phyloP scores from a whole-genome alignment of 53 echinoderm and acorn worm species.

The Antedon mediterranea region DNA sequence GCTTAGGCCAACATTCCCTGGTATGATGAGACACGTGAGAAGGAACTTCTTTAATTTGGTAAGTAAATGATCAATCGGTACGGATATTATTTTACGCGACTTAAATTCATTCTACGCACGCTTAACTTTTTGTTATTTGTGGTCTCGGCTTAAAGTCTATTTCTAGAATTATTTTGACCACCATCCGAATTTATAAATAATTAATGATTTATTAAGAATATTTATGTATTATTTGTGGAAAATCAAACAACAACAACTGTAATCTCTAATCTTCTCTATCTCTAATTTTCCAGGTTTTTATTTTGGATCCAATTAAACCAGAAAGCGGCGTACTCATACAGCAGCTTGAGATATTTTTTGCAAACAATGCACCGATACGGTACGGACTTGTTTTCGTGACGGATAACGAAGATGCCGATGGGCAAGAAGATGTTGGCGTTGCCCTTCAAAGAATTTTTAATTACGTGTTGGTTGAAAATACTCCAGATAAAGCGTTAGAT shows the following conservation, averaged over 20 bases:
- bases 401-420: conserved; percentile 44
- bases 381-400: conserved; percentile 82
- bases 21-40: conserved; percentile 64
- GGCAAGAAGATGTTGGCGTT: conserved; percentile 65
- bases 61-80: conserved; percentile 8
- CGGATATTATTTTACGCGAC: not conserved
- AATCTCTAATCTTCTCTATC: not conserved
- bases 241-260: no score
- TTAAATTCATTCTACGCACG: conserved; percentile 3
- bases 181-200: no score
- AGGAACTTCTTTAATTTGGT: conserved; percentile 93
- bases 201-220: no score
- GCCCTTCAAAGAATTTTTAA: conserved; percentile 83
- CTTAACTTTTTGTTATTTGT: no score
- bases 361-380: conserved; percentile 53
- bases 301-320: conserved; percentile 68
- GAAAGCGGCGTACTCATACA: conserved; percentile 51
- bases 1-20: conserved; percentile 77
- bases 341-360: conserved; percentile 57
- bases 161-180: no score
- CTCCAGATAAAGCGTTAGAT: conserved; percentile 43
- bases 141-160: not conserved
- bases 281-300: conserved; percentile 29
- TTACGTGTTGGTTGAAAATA: conserved; percentile 65
- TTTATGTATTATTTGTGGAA: no score